Evolutionary conservation across 23 tunicate genomes (phyloP).

Genomic region (Phallusia fumigata): DNA sequence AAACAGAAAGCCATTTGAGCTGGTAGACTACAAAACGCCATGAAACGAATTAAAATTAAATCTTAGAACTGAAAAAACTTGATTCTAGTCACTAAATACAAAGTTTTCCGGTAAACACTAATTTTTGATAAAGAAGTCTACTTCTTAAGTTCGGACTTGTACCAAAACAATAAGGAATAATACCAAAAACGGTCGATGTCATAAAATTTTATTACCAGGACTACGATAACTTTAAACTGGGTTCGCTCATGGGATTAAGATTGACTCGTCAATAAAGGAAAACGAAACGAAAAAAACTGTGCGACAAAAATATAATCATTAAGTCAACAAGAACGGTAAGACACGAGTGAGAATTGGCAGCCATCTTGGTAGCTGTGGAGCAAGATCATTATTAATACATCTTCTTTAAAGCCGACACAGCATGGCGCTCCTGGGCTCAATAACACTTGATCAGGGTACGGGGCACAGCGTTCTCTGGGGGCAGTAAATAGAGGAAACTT

Average conservation of each 20-base stretch:
- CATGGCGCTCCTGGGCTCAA: background rate
- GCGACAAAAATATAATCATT: background rate
- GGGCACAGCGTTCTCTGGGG: background rate
- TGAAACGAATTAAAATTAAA: too few species aligned
- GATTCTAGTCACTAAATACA: too few species aligned
- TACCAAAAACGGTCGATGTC: background rate
- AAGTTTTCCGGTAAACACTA: too few species aligned
- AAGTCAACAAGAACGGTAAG: background rate
- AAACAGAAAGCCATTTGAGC: too few species aligned
- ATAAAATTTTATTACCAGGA: slow-evolving; percentile 8
- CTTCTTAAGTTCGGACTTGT: too few species aligned
- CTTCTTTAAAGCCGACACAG: background rate
- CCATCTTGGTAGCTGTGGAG: too few species aligned
- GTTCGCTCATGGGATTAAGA: background rate
- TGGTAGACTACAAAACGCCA: too few species aligned
- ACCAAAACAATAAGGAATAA: too few species aligned
- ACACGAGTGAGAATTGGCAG: background rate
- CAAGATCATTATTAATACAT: background rate
- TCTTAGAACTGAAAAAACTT: too few species aligned
- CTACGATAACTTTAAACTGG: slow-evolving; percentile 11
- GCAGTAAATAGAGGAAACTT: background rate
- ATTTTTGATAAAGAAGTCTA: too few species aligned
- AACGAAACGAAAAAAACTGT: background rate
- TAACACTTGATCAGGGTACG: background rate
- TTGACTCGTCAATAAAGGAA: background rate